Conservation (phyloP, 2,888 invertebrate species). For the Neocrepidodera transversa region DNA sequence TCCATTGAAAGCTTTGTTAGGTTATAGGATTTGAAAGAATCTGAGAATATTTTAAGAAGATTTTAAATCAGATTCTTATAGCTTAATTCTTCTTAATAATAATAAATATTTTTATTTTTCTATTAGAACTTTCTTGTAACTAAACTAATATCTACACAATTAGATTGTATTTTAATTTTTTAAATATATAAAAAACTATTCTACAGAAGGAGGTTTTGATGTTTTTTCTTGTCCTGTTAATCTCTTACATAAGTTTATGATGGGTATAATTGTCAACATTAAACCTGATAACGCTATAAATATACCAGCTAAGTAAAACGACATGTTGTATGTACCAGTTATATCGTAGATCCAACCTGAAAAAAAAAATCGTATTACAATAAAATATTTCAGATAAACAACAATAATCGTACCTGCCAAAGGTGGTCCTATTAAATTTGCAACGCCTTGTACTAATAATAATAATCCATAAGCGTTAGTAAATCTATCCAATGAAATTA, state of each 20-base stretch:
- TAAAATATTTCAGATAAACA: too few relatives aligned
- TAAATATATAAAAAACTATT: constrained; percentile 31
- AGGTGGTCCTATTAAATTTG: constrained; percentile 89
- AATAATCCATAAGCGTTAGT: constrained; percentile 90
- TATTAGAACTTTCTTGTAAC: background rate
- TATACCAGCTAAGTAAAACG: constrained; percentile 82
- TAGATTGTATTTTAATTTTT: background rate
- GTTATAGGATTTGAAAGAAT: too few relatives aligned
- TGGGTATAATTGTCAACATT: constrained; percentile 62
- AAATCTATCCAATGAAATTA: constrained; percentile 88
- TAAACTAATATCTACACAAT: background rate
- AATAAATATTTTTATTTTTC: too few relatives aligned
- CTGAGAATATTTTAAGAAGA: too few relatives aligned
- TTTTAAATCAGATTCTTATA: too few relatives aligned
- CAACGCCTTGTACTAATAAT: constrained; percentile 87
- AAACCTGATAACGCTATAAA: constrained; percentile 80
- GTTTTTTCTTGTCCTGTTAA: constrained; percentile 1
- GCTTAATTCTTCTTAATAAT: too few relatives aligned
- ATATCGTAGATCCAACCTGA: constrained; percentile 84
- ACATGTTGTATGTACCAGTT: constrained; percentile 77
- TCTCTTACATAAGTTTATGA: constrained; percentile 50
- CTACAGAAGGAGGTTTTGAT: constrained; percentile 18
- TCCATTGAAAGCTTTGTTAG: too few relatives aligned
- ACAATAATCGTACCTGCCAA: constrained; percentile 83
- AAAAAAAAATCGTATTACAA: constrained; percentile 25